Percentiles rank a stretch among this genome's conserved stretches.
phyloP scores from a whole-genome alignment of 2,113 vertebrate genomes.

The Hemichromis elongatus region DNA sequence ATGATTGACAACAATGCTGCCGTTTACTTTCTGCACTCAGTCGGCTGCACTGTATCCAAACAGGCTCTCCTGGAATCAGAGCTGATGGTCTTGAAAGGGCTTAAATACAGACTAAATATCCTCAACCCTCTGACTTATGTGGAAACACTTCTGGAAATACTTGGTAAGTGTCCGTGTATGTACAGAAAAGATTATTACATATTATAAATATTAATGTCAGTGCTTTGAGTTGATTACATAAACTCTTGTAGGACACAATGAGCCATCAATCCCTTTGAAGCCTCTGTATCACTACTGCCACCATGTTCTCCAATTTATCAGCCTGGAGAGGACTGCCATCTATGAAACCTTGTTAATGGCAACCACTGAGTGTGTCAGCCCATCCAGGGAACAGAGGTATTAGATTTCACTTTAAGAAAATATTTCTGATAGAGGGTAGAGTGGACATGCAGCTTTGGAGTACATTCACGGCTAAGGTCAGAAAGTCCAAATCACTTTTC shows the following conservation, averaged over 20 bases:
- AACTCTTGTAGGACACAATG: conserved; percentile 79
- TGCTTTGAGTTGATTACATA: background rate
- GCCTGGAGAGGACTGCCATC: conserved; percentile 76
- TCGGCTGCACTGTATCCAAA: conserved; percentile 76
- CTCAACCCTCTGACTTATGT: conserved; percentile 81
- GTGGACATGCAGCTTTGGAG: background rate
- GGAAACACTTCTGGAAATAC: conserved; percentile 88
- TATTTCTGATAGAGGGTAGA: background rate
- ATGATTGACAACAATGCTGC: conserved; percentile 76
- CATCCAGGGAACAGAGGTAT: conserved; percentile 83
- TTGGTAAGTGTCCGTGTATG: conserved; percentile 74
- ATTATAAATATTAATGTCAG: background rate
- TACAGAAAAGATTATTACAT: background rate
- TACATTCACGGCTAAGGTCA: background rate
- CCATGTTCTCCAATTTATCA: conserved; percentile 81
- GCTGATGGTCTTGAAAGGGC: conserved; percentile 81
- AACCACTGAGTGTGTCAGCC: conserved; percentile 70
- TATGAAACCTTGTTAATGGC: conserved; percentile 78
- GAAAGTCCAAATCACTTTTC: background rate
- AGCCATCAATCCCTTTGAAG: conserved; percentile 71
- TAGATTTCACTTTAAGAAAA: background rate
- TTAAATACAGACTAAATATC: conserved; percentile 82
- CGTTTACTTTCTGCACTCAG: conserved; percentile 77
- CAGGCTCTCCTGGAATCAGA: conserved; percentile 82
- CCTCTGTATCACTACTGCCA: conserved; percentile 72